Percentiles rank a stretch among this genome's conserved stretches.
Conservation (phyloP, 1,140 invertebrate genomes). For the Glossosoma conforme region DNA sequence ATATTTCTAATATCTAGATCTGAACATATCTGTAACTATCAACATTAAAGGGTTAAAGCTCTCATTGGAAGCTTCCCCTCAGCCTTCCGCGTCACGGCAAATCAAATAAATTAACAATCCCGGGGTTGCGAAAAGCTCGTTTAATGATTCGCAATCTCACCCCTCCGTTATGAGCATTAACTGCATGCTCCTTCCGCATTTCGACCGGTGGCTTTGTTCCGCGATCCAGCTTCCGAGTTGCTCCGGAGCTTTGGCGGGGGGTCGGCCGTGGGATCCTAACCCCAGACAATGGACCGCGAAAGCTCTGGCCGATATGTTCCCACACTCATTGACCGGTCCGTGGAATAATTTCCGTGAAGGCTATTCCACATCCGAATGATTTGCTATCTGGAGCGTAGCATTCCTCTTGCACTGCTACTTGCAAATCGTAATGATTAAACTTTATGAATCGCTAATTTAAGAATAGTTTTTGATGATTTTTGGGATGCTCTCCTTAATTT, state of each 20-base stretch:
- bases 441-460: too few species aligned
- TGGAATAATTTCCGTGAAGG: background rate
- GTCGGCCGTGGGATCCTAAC: constrained; percentile 20
- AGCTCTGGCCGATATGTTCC: constrained; percentile 11
- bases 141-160: constrained; percentile 11
- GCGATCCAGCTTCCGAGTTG: constrained; percentile 23
- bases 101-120: constrained; percentile 13
- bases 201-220: constrained; percentile 16
- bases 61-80: too few species aligned
- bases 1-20: too few species aligned
- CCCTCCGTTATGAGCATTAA: constrained; percentile 16
- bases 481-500: too few species aligned
- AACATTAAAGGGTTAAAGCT: too few species aligned
- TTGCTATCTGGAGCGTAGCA: too few species aligned
- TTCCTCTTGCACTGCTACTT: too few species aligned
- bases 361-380: too few species aligned
- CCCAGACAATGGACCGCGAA: constrained; percentile 20
- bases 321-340: constrained; percentile 25
- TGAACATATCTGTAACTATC: too few species aligned
- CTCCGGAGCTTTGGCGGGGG: constrained; percentile 5
- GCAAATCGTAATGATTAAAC: too few species aligned
- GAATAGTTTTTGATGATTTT: too few species aligned
- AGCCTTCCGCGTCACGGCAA: background rate
- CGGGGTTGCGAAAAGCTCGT: constrained; percentile 9
- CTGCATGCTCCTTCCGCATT: constrained; percentile 24